Evolutionary conservation across 2,888 invertebrate species (phyloP), one percentile per base, ranked within the genome.

Genomic region (Lithodes maja): DNA sequence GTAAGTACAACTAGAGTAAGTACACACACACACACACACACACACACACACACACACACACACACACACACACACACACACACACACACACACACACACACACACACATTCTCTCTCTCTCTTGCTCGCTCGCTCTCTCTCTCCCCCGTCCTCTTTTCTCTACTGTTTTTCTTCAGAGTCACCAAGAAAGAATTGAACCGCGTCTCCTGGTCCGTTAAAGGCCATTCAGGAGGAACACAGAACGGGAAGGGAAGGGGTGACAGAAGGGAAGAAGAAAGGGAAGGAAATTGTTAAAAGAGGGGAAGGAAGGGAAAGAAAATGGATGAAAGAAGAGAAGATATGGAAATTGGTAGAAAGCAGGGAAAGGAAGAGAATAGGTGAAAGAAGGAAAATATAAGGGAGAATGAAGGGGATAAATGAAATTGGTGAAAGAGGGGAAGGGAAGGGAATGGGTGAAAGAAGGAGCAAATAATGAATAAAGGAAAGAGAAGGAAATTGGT

Each of bases 251-350:
- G 61, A 12, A 33, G 0, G 61, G 12, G 61, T 7, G 61, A 61
- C 7, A 61, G 61, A 75, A n/a, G n/a, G 75, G n/a, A 15, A 33
- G 75, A 33, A 15, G 7, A n/a, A 75, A n/a, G 7, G 49, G n/a
- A n/a, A 33, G 49, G n/a, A n/a, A 33, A 15, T 12, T 5, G n/a
- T 5, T 7, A 15, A 75, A n/a, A 33, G 49, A 75, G 49, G n/a
- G 49, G n/a, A 15, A 75, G 75, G n/a, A n/a, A 33, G 49, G n/a
- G 75, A n/a, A n/a, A 75, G 75, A n/a, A 75, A 75, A 75, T 7
- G 49, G 75, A 75, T 12, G 75, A n/a, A 15, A 75, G n/a, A n/a
- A 33, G n/a, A 75, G 5, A 33, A n/a, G n/a, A 15, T 5, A n/a
- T 7, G n/a, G 49, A 75, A 33, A 7, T 7, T 5, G 49, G n/a